Base-by-base conservation (phyloP, 2,797 vertebrate species). In the Cetoscarus ocellatus region DNA sequence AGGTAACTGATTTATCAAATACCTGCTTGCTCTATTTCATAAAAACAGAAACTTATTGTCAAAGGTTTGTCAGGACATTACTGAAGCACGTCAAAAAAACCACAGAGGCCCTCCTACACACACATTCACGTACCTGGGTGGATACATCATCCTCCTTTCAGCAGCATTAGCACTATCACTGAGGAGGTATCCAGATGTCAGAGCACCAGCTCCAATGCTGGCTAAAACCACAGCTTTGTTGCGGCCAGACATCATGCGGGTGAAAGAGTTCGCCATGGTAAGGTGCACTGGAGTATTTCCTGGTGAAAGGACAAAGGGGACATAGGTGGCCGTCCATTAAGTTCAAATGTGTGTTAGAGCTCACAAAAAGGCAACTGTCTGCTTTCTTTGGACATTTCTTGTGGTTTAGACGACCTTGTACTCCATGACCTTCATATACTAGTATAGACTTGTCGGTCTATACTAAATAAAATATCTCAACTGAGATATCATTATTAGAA, bases 261-360 rank as follows among this genome's bases (percentile, higher is more conserved):
- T 94, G 92, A 97, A 97, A 36, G 94, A 91, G 80, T 90, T 91
- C 40, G 96, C 93, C 97, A 97, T 97, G 67, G 61, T 93, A 80
- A 72, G 19, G 45, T 43, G 35, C 38, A 59, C 55, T 60, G 38
- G 7, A 56, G 67, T 71, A 14, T 84, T 42, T 61, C 45, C 86
- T 91, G 65, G 14, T 13, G 61, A 70, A 59, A 56, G 47, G 19
- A 72, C 52, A 86, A 38, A 2, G 2, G 81, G 54, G 40, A 17
- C 4, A 74, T 1, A 69, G 40, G 34, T 7, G 68, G 7, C 67
- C 43, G 72, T 92, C 78, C 90, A 27, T 27, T 5, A 44, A 27
- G 27, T 27, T 27, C 27, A 27, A 27, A 27, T 27, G 2, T 27
- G 27, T 2, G 2, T 27, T 27, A 27, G 4, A 27, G 27, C 27